A percentile compares a stretch with the other conserved stretches of the same genome.
These are phyloP conservation scores for Cyphomyrus plagiostoma DNA, from an alignment of 2,113 vertebrate genomes.

Conservation along the genomic window DNA sequence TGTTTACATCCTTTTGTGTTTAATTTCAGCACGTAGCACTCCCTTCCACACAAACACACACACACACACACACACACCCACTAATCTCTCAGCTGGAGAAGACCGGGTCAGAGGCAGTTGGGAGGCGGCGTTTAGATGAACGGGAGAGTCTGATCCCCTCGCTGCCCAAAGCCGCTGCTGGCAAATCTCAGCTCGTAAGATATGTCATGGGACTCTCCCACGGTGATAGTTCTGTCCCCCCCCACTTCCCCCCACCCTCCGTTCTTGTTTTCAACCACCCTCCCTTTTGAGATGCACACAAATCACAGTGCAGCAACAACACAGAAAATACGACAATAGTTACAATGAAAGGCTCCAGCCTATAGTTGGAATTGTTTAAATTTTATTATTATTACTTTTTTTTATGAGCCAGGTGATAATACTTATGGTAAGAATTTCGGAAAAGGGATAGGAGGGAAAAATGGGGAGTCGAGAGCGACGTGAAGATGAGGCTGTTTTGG, in stretches of 20 bases:
- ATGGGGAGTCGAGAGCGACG: background rate
- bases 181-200: background rate
- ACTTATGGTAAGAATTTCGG: background rate
- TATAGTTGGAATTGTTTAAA: background rate
- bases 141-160: background rate
- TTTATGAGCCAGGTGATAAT: background rate
- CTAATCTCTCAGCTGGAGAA: background rate
- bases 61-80: background rate
- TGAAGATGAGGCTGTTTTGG: background rate
- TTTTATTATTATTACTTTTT: background rate
- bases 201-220: background rate
- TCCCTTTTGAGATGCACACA: background rate
- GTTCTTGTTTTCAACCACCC: background rate
- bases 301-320: background rate
- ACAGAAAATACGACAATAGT: background rate
- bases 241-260: background rate
- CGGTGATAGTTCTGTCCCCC: background rate
- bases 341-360: background rate
- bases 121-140: background rate
- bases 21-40: slow-evolving; percentile 55
- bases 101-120: background rate
- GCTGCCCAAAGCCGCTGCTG: background rate
- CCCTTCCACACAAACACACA: background rate
- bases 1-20: slow-evolving; percentile 77
- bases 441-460: background rate